phyloP scores from a whole-genome alignment of 2,113 vertebrate genomes.

The Elachura formosa region DNA sequence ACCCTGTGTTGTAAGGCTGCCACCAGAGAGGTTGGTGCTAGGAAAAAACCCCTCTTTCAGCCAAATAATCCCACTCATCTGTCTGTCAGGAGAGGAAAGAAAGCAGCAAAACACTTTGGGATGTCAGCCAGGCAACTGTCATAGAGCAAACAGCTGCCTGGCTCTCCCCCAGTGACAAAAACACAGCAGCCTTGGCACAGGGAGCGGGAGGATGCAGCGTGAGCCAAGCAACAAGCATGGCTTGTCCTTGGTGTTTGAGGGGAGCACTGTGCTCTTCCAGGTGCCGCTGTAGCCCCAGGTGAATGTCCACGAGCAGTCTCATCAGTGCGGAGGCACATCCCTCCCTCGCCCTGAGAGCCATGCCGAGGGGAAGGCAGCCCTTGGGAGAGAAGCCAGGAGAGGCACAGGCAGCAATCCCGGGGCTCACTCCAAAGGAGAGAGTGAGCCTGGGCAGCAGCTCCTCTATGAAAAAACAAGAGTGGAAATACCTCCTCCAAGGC shows the following conservation, averaged over 20 bases:
- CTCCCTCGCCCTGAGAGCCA: background rate
- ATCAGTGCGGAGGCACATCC: background rate
- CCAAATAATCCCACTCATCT: background rate
- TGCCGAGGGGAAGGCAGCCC: background rate
- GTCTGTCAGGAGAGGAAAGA: background rate
- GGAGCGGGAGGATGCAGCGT: accelerated
- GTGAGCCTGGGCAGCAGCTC: background rate
- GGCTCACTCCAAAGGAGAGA: background rate
- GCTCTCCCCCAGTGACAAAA: background rate
- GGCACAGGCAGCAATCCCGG: accelerated
- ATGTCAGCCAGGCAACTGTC: background rate
- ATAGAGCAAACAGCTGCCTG: background rate
- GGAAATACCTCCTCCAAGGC: background rate
- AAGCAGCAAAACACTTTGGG: background rate
- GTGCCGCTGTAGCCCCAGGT: background rate
- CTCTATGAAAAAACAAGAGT: background rate
- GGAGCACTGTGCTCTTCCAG: background rate
- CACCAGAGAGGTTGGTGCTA: background rate
- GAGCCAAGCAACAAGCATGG: background rate
- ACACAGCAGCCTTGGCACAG: background rate
- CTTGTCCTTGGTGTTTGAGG: background rate
- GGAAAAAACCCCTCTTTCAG: background rate
- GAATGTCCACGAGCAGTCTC: background rate
- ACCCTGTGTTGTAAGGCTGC: background rate
- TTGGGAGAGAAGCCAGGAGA: background rate